Evolutionary conservation across 2,888 invertebrate genomes (phyloP).

Genomic region (Furcula furcula): DNA sequence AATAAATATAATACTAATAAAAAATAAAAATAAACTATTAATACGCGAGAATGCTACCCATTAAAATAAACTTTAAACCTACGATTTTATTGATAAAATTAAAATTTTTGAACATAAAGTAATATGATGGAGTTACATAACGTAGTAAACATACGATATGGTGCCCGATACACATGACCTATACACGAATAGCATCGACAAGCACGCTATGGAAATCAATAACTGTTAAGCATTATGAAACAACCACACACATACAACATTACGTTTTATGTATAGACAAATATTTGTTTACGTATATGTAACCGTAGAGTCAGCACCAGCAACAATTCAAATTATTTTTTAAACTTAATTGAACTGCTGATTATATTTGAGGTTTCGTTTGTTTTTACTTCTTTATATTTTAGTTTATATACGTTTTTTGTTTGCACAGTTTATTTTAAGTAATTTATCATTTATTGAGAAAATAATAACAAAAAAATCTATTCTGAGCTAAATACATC

Average conservation of each 20-base stretch:
- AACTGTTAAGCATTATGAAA: slow-evolving; percentile 32
- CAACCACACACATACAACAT: slow-evolving; percentile 28
- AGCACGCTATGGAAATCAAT: slow-evolving; percentile 48
- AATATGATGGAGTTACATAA: slow-evolving; percentile 24
- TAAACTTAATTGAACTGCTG: too few species aligned
- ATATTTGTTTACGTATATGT: slow-evolving; percentile 24
- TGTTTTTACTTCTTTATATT: neutral
- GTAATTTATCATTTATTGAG: too few species aligned
- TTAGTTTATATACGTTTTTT: neutral
- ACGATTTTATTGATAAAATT: slow-evolving; percentile 18
- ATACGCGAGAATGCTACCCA: slow-evolving; percentile 20
- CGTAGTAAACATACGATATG: slow-evolving; percentile 15
- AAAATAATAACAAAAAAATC: too few species aligned
- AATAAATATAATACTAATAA: slow-evolving; percentile 3
- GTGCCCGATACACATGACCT: slow-evolving; percentile 29
- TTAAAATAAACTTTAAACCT: slow-evolving; percentile 19
- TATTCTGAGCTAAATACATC: too few species aligned
- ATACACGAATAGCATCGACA: slow-evolving; percentile 41
- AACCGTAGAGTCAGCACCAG: slow-evolving; percentile 32
- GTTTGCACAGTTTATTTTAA: neutral
- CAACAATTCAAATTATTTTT: slow-evolving; percentile 6
- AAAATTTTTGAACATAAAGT: slow-evolving; percentile 16
- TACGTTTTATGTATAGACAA: slow-evolving; percentile 17
- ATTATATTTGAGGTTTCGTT: too few species aligned
- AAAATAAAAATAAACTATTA: neutral